A percentile compares a stretch with the other conserved stretches of the same genome.
phyloP scores from a whole-genome alignment of 2,113 vertebrate genomes.

The Epinephelus moara region DNA sequence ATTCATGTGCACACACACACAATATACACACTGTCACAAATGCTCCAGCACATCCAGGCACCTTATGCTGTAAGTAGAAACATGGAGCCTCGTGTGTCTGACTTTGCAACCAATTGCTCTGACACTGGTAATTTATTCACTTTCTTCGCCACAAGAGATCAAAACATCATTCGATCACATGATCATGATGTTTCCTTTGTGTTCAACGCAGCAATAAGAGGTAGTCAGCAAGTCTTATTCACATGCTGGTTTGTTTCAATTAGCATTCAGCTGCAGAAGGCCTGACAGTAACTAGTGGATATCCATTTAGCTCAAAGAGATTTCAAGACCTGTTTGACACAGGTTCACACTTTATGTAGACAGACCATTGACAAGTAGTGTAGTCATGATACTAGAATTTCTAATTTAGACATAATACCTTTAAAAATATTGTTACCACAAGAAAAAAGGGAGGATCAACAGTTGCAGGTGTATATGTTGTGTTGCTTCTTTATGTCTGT shows the following conservation, averaged over 20 bases:
- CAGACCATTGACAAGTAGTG: neutral
- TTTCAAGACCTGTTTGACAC: conserved; percentile 47
- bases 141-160: conserved; percentile 19
- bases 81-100: neutral
- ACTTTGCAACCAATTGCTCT: conserved; percentile 1
- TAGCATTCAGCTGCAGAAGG: conserved; percentile 53
- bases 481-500: too few relatives aligned
- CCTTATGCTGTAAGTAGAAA: conserved; percentile 2
- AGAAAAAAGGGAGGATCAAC: too few relatives aligned
- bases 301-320: conserved; percentile 68
- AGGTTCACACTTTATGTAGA: neutral
- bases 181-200: conserved; percentile 23
- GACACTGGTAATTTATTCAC: neutral
- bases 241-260: conserved; percentile 69
- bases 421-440: too few relatives aligned
- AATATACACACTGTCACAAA: neutral
- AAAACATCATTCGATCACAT: conserved; percentile 20
- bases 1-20: neutral
- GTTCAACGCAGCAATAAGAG: conserved; percentile 37
- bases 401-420: too few relatives aligned
- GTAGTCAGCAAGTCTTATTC: conserved; percentile 54
- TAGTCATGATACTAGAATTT: too few relatives aligned
- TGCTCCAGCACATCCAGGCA: conserved; percentile 7
- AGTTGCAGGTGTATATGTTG: too few relatives aligned
- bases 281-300: conserved; percentile 62